phyloP scores from a whole-genome alignment of 2,113 vertebrate species.

The Oncorhynchus masou region DNA sequence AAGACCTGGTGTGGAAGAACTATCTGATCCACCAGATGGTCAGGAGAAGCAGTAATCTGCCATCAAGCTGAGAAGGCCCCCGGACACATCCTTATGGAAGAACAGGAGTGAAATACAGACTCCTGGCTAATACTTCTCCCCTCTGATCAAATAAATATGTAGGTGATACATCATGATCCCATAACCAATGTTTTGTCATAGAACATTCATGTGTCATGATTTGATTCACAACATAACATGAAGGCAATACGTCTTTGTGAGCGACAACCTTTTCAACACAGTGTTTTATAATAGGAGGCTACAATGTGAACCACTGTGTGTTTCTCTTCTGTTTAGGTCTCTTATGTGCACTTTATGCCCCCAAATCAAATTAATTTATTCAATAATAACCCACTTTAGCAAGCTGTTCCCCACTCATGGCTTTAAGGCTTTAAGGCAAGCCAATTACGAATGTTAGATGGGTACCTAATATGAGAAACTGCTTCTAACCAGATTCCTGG shows the following conservation, averaged over 20 bases:
- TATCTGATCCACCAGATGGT: constrained; percentile 65
- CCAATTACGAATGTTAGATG: constrained; percentile 24
- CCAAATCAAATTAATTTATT: constrained; percentile 41
- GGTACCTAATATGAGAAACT: constrained; percentile 45
- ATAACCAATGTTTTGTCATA: background rate
- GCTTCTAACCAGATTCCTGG: constrained; percentile 15
- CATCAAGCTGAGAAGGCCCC: constrained; percentile 58
- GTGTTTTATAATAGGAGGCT: background rate
- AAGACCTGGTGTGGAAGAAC: constrained; percentile 56
- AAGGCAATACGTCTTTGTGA: too few relatives aligned
- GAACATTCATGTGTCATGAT: background rate
- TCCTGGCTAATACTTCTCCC: constrained; percentile 22
- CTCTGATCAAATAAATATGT: constrained; percentile 4
- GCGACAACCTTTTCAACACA: too few relatives aligned
- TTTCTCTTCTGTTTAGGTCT: constrained; percentile 30
- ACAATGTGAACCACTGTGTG: background rate
- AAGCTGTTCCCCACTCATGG: constrained; percentile 43
- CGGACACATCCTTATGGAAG: constrained; percentile 52
- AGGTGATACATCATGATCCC: background rate
- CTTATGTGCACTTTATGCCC: background rate
- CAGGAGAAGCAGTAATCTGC: constrained; percentile 58
- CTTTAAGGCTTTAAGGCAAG: constrained; percentile 39
- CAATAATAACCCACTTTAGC: constrained; percentile 56
- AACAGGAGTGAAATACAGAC: constrained; percentile 48
- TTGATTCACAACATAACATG: background rate